These are phyloP conservation scores for Anhinga rufa DNA, from an alignment of 2,113 vertebrate genomes.

Conservation along the genomic window DNA sequence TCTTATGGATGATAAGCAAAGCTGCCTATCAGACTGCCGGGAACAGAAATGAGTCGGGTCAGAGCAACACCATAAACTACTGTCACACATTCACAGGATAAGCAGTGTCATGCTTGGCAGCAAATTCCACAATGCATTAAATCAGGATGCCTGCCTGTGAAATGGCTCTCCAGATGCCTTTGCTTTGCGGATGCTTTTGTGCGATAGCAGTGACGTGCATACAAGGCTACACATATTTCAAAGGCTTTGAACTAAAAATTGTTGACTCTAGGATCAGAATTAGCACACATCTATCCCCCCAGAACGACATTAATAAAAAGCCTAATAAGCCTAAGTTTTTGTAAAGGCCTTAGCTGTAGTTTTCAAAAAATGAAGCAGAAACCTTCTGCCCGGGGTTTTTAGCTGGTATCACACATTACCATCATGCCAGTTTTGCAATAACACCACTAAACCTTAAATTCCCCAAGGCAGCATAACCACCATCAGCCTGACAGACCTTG, in stretches of 20 bases:
- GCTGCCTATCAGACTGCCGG: neutral
- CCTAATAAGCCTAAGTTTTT: neutral
- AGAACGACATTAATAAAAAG: neutral
- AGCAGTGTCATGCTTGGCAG: neutral
- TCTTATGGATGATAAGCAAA: neutral
- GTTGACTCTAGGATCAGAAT: neutral
- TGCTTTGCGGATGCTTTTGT: neutral
- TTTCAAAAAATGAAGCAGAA: neutral
- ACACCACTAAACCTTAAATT: neutral
- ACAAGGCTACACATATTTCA: neutral
- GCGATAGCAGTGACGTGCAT: fast-evolving
- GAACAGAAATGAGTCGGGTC: neutral
- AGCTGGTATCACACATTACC: neutral
- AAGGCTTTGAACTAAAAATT: neutral
- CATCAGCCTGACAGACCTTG: neutral
- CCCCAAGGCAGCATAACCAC: neutral
- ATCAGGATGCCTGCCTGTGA: neutral
- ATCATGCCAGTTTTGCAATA: neutral
- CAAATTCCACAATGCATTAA: neutral
- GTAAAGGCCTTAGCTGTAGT: too few species aligned
- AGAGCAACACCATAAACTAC: neutral
- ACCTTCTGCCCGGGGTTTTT: conserved; percentile 17
- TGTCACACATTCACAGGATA: neutral
- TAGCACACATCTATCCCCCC: neutral
- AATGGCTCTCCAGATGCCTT: neutral